Conservation (phyloP, 2,113 vertebrate genomes). For the Mohoua ochrocephala region DNA sequence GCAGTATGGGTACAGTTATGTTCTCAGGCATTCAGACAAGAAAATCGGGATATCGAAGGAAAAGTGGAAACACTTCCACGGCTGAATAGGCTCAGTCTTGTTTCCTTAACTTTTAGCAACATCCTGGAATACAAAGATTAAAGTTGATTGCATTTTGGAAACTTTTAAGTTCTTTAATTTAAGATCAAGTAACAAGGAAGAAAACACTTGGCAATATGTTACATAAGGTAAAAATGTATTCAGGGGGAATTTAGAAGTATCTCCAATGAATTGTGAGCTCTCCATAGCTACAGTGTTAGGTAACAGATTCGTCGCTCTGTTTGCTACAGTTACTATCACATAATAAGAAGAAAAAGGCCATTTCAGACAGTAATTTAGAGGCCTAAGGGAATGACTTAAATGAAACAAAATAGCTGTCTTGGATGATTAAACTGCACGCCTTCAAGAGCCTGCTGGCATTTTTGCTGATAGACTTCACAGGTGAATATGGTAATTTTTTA, state of each 20-base stretch:
- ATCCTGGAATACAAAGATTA: background rate
- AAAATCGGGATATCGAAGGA: background rate
- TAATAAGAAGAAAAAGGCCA: background rate
- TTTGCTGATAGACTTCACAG: background rate
- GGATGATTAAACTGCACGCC: background rate
- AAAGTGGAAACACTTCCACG: background rate
- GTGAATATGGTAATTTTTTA: background rate
- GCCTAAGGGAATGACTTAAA: background rate
- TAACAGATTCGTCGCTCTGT: background rate
- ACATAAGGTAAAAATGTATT: background rate
- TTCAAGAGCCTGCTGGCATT: background rate
- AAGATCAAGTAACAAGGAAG: background rate
- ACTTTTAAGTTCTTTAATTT: background rate
- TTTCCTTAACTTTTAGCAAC: background rate
- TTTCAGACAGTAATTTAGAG: background rate
- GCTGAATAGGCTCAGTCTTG: background rate
- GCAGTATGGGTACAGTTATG: background rate
- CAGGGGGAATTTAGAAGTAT: background rate
- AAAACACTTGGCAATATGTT: background rate
- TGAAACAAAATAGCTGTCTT: background rate
- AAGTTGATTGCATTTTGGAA: background rate
- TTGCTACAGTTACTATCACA: background rate
- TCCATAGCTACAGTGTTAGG: background rate
- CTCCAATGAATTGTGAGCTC: background rate
- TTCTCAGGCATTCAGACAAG: conserved; percentile 8